Conservation (phyloP, 1,140 invertebrate species). For the Pseudachorutes palmiensis region DNA sequence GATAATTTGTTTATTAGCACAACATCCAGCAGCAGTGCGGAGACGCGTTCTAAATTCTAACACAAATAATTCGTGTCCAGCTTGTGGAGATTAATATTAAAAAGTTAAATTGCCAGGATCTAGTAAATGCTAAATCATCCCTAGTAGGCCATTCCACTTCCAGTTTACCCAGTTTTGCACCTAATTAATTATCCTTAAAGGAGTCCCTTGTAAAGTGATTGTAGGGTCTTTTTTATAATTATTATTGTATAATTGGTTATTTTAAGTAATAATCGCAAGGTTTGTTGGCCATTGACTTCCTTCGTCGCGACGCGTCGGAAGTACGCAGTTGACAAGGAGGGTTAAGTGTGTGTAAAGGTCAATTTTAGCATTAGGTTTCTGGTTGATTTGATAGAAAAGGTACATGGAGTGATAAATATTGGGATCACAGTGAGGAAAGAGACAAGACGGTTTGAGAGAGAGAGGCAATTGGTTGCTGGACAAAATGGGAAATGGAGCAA, state of each 20-base stretch:
- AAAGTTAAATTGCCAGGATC: not conserved
- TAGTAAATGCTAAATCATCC: not conserved
- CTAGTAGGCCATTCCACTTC: not conserved
- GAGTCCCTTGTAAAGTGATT: not conserved
- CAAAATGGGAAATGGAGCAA: not conserved
- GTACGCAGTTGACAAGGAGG: too few species aligned
- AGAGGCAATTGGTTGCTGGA: not conserved
- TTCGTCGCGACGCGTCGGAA: too few species aligned
- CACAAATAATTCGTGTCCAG: not conserved
- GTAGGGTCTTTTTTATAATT: too few species aligned
- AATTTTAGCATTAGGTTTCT: not conserved
- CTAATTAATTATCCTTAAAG: not conserved
- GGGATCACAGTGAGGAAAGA: slow-evolving; percentile 5
- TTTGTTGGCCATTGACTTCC: not conserved
- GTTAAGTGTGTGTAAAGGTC: too few species aligned
- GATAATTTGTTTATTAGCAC: too few species aligned
- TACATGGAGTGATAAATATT: slow-evolving; percentile 7
- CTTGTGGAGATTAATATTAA: not conserved
- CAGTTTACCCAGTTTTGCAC: not conserved
- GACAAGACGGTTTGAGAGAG: not conserved
- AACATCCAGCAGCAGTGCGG: too few species aligned
- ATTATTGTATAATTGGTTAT: too few species aligned
- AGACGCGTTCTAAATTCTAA: too few species aligned
- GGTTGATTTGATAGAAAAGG: not conserved
- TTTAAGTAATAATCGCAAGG: not conserved